These are phyloP conservation scores for Oncorhynchus gorbuscha DNA, from an alignment of 2,113 vertebrate species.

Conservation along the genomic window DNA sequence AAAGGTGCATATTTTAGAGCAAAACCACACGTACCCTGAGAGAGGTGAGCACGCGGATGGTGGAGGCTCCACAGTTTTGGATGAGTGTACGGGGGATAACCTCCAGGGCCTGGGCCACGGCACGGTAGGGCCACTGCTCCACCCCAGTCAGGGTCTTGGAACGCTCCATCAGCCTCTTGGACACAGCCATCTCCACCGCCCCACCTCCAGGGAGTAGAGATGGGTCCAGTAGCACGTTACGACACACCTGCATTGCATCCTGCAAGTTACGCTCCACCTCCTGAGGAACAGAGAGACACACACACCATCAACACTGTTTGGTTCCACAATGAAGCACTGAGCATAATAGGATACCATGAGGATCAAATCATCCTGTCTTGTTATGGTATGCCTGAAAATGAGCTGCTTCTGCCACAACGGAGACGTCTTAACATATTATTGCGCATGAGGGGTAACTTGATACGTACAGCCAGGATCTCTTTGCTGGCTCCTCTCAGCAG, in stretches of 20 bases:
- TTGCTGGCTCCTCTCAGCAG: slow-evolving; percentile 86
- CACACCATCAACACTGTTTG: not conserved
- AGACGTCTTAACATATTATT: not conserved
- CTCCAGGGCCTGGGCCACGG: slow-evolving; percentile 83
- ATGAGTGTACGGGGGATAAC: slow-evolving; percentile 86
- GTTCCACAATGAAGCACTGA: not conserved
- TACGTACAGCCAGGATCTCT: slow-evolving; percentile 81
- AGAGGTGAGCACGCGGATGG: slow-evolving; percentile 83
- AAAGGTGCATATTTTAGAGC: not conserved
- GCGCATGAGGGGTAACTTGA: not conserved
- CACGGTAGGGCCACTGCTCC: slow-evolving; percentile 87
- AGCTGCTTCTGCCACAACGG: no score
- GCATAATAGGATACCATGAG: no score
- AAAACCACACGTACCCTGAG: slow-evolving; percentile 61
- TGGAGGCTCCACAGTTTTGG: slow-evolving; percentile 87
- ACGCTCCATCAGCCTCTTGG: slow-evolving; percentile 77
- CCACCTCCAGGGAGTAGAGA: slow-evolving; percentile 76
- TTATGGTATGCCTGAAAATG: no score
- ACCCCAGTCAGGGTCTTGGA: slow-evolving; percentile 83
- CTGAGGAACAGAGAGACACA: slow-evolving; percentile 48
- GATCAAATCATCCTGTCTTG: no score
- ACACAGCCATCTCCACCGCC: slow-evolving; percentile 83
- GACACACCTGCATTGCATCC: slow-evolving; percentile 89
- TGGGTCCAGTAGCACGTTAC: slow-evolving; percentile 82
- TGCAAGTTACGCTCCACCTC: slow-evolving; percentile 89